Evolutionary conservation across 92 coral and sea anemone genomes (phyloP), one percentile per base, ranked within the genome.

Genomic region (Epizoanthus illoricatus): DNA sequence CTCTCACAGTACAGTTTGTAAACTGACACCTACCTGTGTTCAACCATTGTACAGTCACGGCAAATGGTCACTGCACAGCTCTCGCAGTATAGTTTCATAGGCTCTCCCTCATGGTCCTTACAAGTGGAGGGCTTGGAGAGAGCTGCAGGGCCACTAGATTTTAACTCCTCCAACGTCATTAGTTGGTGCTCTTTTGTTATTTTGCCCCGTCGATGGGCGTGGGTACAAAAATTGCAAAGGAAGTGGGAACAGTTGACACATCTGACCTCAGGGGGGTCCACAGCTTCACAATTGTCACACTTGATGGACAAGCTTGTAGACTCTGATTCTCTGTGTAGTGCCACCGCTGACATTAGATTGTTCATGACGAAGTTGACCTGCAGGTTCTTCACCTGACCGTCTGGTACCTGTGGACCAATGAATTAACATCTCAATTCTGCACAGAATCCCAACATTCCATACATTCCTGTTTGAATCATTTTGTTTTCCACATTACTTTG

Each of bases 141-240:
- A 0, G 76, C 74, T 24, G 81, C 65, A 5, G 74, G 16, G 7
- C 68, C 61, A 16, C 65, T 74, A 4, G 68, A 61, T 74, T 18
- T 84, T 7, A 74, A 41, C 23, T 73, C 87, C 5, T 73, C 69
- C 47, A 84, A 49, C 2, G 81, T 66, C 24, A 36, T 84, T 19
- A 84, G 57, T 20, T 36, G 18, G 60, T 84, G 87, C 39, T 39
- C 49, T 39, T 70, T 82, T 3, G 86, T 82, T 5, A 33, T 71
- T 47, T 80, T 71, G 18, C 20, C 75, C 69, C 74, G 7, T 60
- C 36, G 28, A 64, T 84, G 87, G 2, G 81, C 60, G 4, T 73
- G 65, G 0, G 49, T 73, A 28, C 87, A 73, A 39, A 74, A 62
- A 8, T 73, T 59, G 59, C 87, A 84, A 28, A 84, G 80, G 42